phyloP scores from a whole-genome alignment of 1,140 invertebrate species.

The Wiebesia pumilae region DNA sequence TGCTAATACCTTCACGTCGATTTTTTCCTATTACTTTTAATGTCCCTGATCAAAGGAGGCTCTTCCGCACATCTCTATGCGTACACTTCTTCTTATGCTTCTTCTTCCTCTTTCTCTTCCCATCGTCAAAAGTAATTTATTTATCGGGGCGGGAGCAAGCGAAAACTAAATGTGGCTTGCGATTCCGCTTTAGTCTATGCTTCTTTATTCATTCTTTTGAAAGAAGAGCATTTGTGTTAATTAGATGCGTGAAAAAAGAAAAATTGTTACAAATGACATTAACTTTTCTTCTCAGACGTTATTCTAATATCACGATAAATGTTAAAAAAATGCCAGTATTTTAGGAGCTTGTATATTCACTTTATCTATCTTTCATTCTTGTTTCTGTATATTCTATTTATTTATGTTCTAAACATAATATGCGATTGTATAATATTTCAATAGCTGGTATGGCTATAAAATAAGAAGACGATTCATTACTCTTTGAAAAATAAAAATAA shows the following conservation, averaged over 20 bases:
- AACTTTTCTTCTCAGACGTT: not conserved
- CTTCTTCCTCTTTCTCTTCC: not conserved
- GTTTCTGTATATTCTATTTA: not conserved
- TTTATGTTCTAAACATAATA: too few species aligned
- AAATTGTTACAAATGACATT: conserved; percentile 12
- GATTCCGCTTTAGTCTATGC: not conserved
- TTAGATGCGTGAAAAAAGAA: conserved; percentile 27
- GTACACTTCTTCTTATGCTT: not conserved
- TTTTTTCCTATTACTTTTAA: conserved; percentile 55
- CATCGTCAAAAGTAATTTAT: conserved; percentile 19
- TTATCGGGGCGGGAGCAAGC: conserved; percentile 22
- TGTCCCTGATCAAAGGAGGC: conserved; percentile 47
- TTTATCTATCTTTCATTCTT: not conserved
- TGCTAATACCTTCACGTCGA: conserved; percentile 45
- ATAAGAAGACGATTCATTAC: too few species aligned
- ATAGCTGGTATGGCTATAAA: too few species aligned
- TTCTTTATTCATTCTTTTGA: conserved; percentile 16
- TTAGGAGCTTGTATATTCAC: not conserved
- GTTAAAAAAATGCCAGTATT: not conserved
- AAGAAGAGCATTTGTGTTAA: conserved; percentile 34
- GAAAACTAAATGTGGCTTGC: not conserved
- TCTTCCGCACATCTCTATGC: conserved; percentile 15
- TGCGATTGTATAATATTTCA: too few species aligned
- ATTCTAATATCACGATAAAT: not conserved
- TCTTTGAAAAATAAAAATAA: too few species aligned